A percentile compares a stretch with the other conserved stretches of the same genome.
Conservation (phyloP, 2,113 vertebrate genomes). For the Sylvietta virens region DNA sequence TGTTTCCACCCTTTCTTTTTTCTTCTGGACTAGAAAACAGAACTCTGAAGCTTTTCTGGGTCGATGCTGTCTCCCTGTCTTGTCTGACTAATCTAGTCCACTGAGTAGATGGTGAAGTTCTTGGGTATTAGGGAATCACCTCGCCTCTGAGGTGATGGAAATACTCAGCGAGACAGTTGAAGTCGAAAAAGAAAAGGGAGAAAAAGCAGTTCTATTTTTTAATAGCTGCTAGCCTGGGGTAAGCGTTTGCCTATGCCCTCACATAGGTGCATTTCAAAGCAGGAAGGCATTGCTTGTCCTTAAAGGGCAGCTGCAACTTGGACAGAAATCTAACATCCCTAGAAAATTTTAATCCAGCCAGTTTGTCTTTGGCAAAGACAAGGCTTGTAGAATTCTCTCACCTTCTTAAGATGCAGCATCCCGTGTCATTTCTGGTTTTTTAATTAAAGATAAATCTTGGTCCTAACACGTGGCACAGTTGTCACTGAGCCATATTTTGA, state of each 20-base stretch:
- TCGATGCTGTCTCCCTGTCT: not conserved
- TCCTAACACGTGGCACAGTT: not conserved
- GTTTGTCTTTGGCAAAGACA: not conserved
- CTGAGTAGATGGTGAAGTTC: not conserved
- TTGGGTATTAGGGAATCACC: not conserved
- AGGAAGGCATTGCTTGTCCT: not conserved
- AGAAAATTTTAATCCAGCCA: not conserved
- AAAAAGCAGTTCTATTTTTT: not conserved
- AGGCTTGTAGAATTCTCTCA: not conserved
- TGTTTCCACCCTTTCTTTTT: not conserved
- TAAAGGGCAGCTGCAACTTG: not conserved
- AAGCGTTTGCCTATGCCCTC: not conserved
- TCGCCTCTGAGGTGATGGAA: not conserved
- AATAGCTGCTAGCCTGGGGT: not conserved
- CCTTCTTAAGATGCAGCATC: not conserved
- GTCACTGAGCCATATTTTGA: not conserved
- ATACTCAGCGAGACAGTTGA: not conserved
- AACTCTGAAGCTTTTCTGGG: not conserved
- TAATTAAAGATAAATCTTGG: not conserved
- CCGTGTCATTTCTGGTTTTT: not conserved
- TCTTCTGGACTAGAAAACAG: not conserved
- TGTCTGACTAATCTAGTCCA: not conserved
- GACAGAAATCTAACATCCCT: rapidly evolving
- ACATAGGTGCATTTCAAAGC: not conserved
- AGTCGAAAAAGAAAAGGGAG: not conserved